Evolutionary conservation across 2,888 invertebrate species (phyloP), one percentile per base, ranked within the genome.

Genomic region (Chrysopilus asiliformis): DNA sequence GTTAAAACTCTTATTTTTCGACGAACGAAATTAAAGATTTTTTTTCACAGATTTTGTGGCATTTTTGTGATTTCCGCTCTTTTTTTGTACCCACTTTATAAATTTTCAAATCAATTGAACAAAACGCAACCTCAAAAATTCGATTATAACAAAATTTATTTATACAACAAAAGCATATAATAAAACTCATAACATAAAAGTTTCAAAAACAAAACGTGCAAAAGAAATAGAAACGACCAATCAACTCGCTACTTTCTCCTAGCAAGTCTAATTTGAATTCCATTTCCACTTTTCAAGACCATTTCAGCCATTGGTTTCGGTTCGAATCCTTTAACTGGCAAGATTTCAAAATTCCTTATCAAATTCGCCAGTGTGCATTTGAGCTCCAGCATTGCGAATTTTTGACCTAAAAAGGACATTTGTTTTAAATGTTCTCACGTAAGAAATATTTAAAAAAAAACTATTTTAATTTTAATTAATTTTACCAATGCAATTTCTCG

Each of bases 341-440:
- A 39, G 25, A 63, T 46, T 42, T 58, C 53, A 43, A 53, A 63
- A 32, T 49, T 50, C 2, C 57, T 49, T 40, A 63, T 37, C 5
- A 63, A 38, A 41, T 51, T 52, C 3, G 60, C 47, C 3, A 63
- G 33, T 2, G 52, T 42, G 14, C 52, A 50, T 46, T 62, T 63
- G 13, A 61, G 40, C 39, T 63, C 62, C 31, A 60, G 37, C 57
- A 63, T 58, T 32, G 62, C 62, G 39, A 60, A 62, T 45, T 57
- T 62, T 54, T 62, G 62, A 14, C 63, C 60, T 60, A 18, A 1
- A 38, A 32, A 33, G 6, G 7, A 7, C 8, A 12, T 10, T 9
- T 27, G 28, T 13, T 12, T 13, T 10, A 27, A n/a, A 27, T n/a
- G n/a, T n/a, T n/a, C n/a, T n/a, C n/a, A 27, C 3, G 24, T 13